Percentiles rank a stretch among this genome's conserved stretches.
Evolutionary conservation across 2,888 invertebrate genomes (phyloP).

Genomic region (Aelia acuminata): DNA sequence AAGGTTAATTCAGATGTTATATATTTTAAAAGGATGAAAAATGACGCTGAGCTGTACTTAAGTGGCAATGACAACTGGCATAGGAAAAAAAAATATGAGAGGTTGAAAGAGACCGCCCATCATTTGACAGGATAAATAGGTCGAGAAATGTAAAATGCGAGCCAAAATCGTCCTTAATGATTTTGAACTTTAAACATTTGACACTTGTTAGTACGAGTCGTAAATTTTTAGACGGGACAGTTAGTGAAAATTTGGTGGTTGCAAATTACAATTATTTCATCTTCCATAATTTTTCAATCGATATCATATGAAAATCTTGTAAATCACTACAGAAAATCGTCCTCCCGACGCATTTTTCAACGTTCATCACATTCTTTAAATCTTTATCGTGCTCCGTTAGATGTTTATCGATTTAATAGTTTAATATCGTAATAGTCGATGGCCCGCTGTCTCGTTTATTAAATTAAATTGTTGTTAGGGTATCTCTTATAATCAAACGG

Average conservation of each 20-base stretch:
- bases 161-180: constrained; percentile 12
- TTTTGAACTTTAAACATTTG: constrained; percentile 18
- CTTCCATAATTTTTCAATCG: not conserved
- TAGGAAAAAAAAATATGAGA: constrained; percentile 19
- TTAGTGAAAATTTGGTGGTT: not conserved
- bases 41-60: not conserved
- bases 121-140: constrained; percentile 17
- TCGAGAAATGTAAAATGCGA: constrained; percentile 38
- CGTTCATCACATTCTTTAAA: not conserved
- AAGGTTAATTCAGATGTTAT: constrained; percentile 28
- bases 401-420: not conserved
- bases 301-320: not conserved
- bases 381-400: not conserved
- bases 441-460: not conserved
- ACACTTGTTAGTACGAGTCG: not conserved
- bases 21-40: constrained; percentile 12
- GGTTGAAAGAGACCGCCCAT: constrained; percentile 17
- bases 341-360: not conserved
- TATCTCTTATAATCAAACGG: not conserved
- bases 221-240: not conserved
- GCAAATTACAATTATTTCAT: constrained; percentile 9
- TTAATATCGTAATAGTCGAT: not conserved
- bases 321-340: not conserved
- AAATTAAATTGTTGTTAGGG: not conserved
- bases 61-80: constrained; percentile 20